Conservation (phyloP, 2,113 vertebrate species). For the Elephas maximus region DNA sequence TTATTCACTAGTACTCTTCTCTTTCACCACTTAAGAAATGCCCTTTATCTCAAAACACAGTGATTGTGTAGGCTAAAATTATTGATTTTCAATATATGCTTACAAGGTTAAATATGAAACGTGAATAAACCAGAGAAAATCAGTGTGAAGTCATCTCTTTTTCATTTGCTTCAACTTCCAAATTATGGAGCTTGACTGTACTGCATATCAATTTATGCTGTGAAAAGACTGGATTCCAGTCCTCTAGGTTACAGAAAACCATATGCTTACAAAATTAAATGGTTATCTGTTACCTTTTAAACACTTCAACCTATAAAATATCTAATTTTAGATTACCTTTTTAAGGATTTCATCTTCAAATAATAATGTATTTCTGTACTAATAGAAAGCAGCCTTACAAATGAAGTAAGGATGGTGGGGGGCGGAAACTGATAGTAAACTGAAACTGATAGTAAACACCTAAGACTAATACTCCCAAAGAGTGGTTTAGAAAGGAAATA, state of each 20-base stretch:
- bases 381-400: neutral
- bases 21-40: neutral
- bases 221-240: neutral
- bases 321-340: constrained; percentile 22
- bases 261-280: neutral
- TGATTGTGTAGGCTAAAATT: neutral
- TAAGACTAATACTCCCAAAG: neutral
- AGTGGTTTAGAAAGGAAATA: neutral
- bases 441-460: neutral
- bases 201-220: neutral
- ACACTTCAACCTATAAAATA: neutral
- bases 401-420: neutral
- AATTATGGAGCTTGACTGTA: neutral
- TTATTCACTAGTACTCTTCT: neutral
- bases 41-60: constrained; percentile 42
- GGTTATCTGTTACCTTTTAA: neutral
- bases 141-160: neutral
- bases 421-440: neutral
- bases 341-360: constrained; percentile 2
- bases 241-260: neutral
- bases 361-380: neutral
- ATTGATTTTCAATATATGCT: constrained; percentile 40
- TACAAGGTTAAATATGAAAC: constrained; percentile 39
- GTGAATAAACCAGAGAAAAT: constrained; percentile 45
- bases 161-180: neutral